Conservation (phyloP, 2,797 vertebrate species). For the Coccyzus lansbergi region DNA sequence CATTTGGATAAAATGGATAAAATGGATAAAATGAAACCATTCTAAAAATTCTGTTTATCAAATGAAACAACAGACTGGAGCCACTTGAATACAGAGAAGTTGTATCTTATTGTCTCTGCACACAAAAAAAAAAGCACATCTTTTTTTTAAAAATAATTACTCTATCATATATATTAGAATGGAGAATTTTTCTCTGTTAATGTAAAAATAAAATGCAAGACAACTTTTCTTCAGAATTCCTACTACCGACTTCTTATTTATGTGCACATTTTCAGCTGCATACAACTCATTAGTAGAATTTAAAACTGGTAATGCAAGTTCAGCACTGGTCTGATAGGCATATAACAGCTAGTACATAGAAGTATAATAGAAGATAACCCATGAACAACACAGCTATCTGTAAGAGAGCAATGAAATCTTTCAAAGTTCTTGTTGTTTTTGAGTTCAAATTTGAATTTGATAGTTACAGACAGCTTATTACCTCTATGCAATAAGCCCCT, state of each 20-base stretch:
- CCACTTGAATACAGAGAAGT: background rate
- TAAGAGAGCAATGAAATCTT: background rate
- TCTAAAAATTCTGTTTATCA: background rate
- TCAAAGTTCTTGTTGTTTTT: background rate
- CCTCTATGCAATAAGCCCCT: background rate
- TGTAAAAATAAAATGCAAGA: background rate
- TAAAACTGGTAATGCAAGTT: background rate
- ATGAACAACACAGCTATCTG: background rate
- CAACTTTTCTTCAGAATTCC: background rate
- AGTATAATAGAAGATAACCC: background rate
- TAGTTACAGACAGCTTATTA: background rate
- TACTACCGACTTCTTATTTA: background rate
- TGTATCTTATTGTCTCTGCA: background rate
- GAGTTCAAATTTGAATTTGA: background rate
- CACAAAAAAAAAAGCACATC: fast-evolving
- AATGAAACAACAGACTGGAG: background rate
- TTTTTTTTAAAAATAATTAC: background rate
- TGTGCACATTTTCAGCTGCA: background rate
- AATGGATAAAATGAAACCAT: background rate
- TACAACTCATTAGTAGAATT: background rate
- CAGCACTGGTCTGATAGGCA: background rate
- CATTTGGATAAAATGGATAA: background rate
- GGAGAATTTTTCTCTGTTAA: background rate
- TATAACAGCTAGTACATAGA: background rate
- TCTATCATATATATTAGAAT: background rate